Base-by-base conservation (phyloP, 2,113 vertebrate genomes). In the Proterorhinus semilunaris region DNA sequence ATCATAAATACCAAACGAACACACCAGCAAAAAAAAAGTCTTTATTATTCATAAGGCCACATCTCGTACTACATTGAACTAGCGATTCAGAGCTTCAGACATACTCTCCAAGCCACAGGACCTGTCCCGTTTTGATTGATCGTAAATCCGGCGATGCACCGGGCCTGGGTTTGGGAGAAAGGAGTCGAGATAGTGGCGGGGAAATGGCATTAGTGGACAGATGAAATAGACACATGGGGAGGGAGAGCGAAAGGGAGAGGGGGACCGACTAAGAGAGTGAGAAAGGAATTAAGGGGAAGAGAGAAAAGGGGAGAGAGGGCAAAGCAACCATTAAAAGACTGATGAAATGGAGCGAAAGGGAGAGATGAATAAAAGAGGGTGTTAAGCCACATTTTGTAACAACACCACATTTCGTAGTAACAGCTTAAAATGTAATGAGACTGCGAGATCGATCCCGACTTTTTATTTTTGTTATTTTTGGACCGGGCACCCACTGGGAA, bases 181-280 rank as follows among this genome's bases (percentile, higher is more conserved):
- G 12, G 50, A 66, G 65, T 49, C 27, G 66, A 52, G 61, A 65
- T 62, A 27, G 63, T 6, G 6, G 59, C 72, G 74, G 80, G 69
- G 75, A 78, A 75, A 76, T 69, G n/a, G 55, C 81, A 73, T 87
- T 80, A 86, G 85, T 87, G 63, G 71, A 80, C 66, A 75, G 81
- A 78, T 83, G 51, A 83, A 82, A 81, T 62, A 48, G 72, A 81
- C 73, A 50, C 69, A 36, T 36, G 66, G 66, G 69, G 15, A 50
- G 6, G 49, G 6, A 12, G 9, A 10, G 9, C 13, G 9, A 49
- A 12, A 49, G 11, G 9, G 48, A 49, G 48, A 50, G 13, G 47
- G 47, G 12, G 47, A 49, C 10, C 1, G 47, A 49, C 0, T 9
- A 2, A 10, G 48, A 10, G 11, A 49, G 48, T 12, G 11, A 49